A percentile compares a stretch with the other conserved stretches of the same genome.
These are phyloP conservation scores for Tiliacea citrago DNA, from an alignment of 2,888 invertebrate genomes.

Conservation along the genomic window DNA sequence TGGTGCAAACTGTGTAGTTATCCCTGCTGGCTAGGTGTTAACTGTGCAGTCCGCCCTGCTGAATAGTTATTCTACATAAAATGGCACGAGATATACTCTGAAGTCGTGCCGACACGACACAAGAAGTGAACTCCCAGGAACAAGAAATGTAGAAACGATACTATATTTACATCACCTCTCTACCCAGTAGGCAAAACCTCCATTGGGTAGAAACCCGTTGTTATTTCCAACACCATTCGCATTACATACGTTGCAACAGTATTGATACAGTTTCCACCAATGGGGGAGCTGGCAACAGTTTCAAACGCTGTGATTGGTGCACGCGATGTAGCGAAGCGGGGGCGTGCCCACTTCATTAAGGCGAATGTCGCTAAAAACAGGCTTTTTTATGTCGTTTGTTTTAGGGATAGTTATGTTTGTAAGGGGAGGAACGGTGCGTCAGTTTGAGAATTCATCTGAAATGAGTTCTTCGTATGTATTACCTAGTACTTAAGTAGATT, in stretches of 20 bases:
- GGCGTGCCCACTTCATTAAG: slow-evolving; percentile 72
- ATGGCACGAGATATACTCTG: neutral
- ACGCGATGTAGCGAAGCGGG: slow-evolving; percentile 52
- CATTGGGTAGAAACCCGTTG: slow-evolving; percentile 43
- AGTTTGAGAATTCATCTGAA: neutral
- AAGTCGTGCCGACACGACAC: neutral
- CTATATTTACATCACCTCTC: neutral
- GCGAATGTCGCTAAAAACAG: slow-evolving; percentile 48
- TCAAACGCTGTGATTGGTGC: slow-evolving; percentile 71
- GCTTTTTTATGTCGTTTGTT: slow-evolving; percentile 35
- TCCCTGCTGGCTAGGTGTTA: too few species aligned
- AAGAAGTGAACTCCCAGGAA: neutral
- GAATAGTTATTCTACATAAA: neutral
- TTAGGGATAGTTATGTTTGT: slow-evolving; percentile 31
- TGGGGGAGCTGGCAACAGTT: slow-evolving; percentile 66
- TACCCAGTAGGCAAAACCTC: slow-evolving; percentile 28
- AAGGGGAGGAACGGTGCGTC: slow-evolving; percentile 26
- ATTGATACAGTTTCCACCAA: slow-evolving; percentile 64
- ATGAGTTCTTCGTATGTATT: neutral
- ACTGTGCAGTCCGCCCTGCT: too few species aligned
- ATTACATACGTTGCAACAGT: slow-evolving; percentile 55
- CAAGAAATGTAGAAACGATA: neutral
- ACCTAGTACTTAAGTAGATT: neutral
- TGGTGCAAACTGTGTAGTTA: neutral
- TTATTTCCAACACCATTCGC: slow-evolving; percentile 16